Evolutionary conservation across 2,113 vertebrate species (phyloP).

Genomic region (Paramisgurnus dabryanus): DNA sequence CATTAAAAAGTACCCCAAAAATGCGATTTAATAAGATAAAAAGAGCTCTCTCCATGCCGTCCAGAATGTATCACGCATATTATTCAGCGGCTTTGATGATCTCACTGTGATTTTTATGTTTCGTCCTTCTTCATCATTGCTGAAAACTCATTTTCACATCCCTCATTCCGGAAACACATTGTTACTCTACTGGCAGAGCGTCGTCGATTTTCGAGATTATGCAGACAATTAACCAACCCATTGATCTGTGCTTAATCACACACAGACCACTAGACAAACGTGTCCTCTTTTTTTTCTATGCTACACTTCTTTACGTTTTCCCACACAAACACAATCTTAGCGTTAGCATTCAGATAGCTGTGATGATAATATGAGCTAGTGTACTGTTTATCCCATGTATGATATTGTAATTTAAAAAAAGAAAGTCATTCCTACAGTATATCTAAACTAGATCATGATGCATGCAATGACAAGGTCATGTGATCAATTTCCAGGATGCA

Average conservation of each 20-base stretch:
- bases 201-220: slow-evolving; percentile 26
- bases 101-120: background rate
- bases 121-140: background rate
- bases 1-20: background rate
- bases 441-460: too few species aligned
- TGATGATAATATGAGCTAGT: too few species aligned
- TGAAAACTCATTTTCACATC: background rate
- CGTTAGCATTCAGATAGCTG: too few species aligned
- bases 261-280: background rate
- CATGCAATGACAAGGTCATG: background rate
- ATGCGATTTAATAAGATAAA: slow-evolving; percentile 2
- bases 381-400: too few species aligned
- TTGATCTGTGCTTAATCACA: slow-evolving; percentile 23
- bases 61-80: slow-evolving; percentile 10
- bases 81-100: slow-evolving; percentile 20
- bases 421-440: too few species aligned
- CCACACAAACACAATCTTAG: background rate
- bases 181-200: background rate
- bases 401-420: too few species aligned
- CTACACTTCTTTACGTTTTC: background rate
- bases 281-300: background rate
- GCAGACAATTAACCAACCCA: slow-evolving; percentile 20
- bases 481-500: background rate
- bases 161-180: slow-evolving; percentile 5
- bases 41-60: background rate